These are phyloP conservation scores for Caligus rogercresseyi DNA, from an alignment of 1,140 invertebrate genomes.

Conservation along the genomic window DNA sequence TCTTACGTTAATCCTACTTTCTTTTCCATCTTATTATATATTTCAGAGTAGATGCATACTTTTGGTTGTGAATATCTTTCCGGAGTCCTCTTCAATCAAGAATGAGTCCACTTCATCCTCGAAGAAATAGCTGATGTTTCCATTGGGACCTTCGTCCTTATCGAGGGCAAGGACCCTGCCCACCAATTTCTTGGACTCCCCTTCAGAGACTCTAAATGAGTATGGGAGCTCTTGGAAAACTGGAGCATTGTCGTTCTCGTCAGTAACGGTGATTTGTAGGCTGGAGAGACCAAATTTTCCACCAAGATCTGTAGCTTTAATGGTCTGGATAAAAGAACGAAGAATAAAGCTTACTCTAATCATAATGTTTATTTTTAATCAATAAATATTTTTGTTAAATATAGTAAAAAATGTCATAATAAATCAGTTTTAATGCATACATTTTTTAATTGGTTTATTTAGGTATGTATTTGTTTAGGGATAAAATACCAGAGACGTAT, in stretches of 20 bases:
- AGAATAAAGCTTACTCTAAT: too few species aligned
- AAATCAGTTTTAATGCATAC: too few species aligned
- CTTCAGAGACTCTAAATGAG: slow-evolving; percentile 69
- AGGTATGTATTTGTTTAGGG: too few species aligned
- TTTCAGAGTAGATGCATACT: too few species aligned
- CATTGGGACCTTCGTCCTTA: slow-evolving; percentile 16
- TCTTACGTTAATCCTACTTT: too few species aligned
- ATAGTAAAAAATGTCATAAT: too few species aligned
- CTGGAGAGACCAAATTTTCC: slow-evolving; percentile 58
- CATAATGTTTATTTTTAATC: too few species aligned
- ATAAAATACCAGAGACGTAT: too few species aligned
- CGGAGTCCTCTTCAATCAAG: not conserved
- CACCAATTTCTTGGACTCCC: slow-evolving; percentile 43
- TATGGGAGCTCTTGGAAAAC: slow-evolving; percentile 58
- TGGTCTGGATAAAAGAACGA: slow-evolving; percentile 36
- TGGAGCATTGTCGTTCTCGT: slow-evolving; percentile 61
- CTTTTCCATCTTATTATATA: too few species aligned
- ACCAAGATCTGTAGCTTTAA: slow-evolving; percentile 66
- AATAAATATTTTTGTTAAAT: too few species aligned
- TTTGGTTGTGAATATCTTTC: not conserved
- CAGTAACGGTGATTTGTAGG: slow-evolving; percentile 68
- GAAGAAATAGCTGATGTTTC: not conserved
- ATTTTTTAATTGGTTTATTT: too few species aligned
- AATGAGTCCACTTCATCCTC: not conserved
- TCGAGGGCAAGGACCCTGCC: slow-evolving; percentile 41